Evolutionary conservation across 64 coral and sea anemone genomes (phyloP), one percentile per base, ranked within the genome.

Genomic region (Anthopleura sola): DNA sequence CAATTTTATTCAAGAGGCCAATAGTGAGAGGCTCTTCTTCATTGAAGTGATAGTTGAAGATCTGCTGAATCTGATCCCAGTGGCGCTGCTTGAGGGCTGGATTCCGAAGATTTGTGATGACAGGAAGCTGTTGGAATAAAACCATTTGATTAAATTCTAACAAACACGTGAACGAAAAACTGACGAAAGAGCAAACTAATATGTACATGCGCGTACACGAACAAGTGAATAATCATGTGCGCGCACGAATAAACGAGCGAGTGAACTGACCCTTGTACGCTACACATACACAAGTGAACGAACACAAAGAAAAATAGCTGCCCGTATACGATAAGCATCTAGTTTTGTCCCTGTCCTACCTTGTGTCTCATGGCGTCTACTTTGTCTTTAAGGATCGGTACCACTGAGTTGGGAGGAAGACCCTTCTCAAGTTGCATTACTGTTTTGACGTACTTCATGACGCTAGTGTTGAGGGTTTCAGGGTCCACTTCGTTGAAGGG

Each of bases 361-460:
- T 98, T 98, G 44, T 92, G 92, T 53, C 90, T 89, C 96, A 98
- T 98, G 21, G 68, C 87, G 31, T 98, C 96, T 37, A 98, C 92
- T 57, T 98, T 98, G 19, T 91, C 89, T 75, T 94, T 94, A 31
- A 99, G 86, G 58, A 92, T 94, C 0, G 97, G 97, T 5, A 99
- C 97, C 68, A 99, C 97, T 33, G 87, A 90, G 75, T 99, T 99
- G 15, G 97, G 97, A 0, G 97, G 97, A 20, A 99, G 39, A 53
- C 97, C 97, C 82, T 99, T 99, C 82, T 99, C 97, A 17, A 99
- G 38, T 29, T 99, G 97, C 57, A 99, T 68, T 0, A 99, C 93
- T 36, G 90, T 94, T 90, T 99, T 99, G 13, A 89, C 92, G 58
- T 94, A 99, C 87, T 94, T 99, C 97, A 99, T 99, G 13, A 99